A percentile compares a stretch with the other conserved stretches of the same genome.
phyloP scores from a whole-genome alignment of 2,113 vertebrate species.

The Reinhardtius hippoglossoides region DNA sequence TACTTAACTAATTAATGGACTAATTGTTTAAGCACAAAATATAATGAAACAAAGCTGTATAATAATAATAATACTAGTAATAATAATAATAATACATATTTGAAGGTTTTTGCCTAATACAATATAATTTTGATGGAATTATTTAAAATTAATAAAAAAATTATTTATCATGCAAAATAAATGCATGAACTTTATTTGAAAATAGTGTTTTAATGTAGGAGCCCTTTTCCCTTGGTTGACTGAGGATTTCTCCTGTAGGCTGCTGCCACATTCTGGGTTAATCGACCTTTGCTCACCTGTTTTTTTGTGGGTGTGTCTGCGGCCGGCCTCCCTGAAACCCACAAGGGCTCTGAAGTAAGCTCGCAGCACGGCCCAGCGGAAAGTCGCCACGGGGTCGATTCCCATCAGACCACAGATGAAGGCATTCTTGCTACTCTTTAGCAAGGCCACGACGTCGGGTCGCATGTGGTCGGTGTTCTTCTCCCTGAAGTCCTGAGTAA shows the following conservation, averaged over 20 bases:
- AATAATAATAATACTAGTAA: no score
- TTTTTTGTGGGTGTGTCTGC: slow-evolving; percentile 70
- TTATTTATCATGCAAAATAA: no score
- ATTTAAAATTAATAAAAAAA: no score
- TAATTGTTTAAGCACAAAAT: no score
- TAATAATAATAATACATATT: no score
- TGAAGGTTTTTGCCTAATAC: no score
- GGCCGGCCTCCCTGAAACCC: slow-evolving; percentile 88
- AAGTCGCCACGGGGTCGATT: slow-evolving; percentile 92
- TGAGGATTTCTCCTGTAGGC: not conserved
- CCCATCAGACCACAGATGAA: slow-evolving; percentile 96
- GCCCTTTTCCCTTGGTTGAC: no score
- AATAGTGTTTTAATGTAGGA: not conserved
- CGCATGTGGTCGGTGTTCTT: slow-evolving; percentile 99
- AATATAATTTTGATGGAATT: no score
- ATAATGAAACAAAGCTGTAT: no score
- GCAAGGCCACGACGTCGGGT: slow-evolving; percentile 94
- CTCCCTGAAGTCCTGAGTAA: slow-evolving; percentile 93
- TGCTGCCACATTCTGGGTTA: not conserved
- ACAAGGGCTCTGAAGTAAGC: slow-evolving; percentile 93
- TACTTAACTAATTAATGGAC: no score
- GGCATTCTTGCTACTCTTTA: slow-evolving; percentile 93
- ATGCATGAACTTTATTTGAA: not conserved
- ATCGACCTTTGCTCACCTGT: slow-evolving; percentile 52
- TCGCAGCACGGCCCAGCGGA: slow-evolving; percentile 95